phyloP scores from a whole-genome alignment of 2,888 invertebrate species.

The Agonopterix heracliana region DNA sequence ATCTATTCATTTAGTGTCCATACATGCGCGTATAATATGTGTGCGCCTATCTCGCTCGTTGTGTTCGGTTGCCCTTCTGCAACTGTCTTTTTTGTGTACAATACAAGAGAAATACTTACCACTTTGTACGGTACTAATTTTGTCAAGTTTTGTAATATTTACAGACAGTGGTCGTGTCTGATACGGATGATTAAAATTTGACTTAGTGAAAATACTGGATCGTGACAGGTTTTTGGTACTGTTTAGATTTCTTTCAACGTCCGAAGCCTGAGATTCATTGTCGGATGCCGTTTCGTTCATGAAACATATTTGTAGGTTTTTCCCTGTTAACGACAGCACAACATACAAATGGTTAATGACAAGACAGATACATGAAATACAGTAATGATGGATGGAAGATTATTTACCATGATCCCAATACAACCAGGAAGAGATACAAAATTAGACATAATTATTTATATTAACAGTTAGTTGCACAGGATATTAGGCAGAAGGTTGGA shows the following conservation, averaged over 20 bases:
- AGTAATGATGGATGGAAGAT: too few relatives aligned
- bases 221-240: conserved; percentile 57
- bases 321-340: conserved; percentile 77
- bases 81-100: neutral
- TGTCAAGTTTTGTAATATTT: conserved; percentile 65
- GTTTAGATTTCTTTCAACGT: conserved; percentile 77
- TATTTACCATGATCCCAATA: conserved; percentile 26
- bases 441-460: too few relatives aligned
- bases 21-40: too few relatives aligned
- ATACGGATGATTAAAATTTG: conserved; percentile 66
- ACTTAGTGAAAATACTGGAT: conserved; percentile 62
- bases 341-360: conserved; percentile 23
- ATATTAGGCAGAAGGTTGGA: too few relatives aligned
- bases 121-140: conserved; percentile 54
- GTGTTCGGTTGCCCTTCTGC: too few relatives aligned
- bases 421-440: too few relatives aligned
- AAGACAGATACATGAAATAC: conserved; percentile 8
- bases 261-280: conserved; percentile 86
- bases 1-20: too few relatives aligned
- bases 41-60: too few relatives aligned
- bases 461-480: too few relatives aligned
- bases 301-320: conserved; percentile 96
- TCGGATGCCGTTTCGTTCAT: conserved; percentile 95
- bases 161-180: conserved; percentile 68
- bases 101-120: conserved; percentile 46